Evolutionary conservation across 2,797 vertebrate species (phyloP).

Genomic region (Poeciliopsis infans): DNA sequence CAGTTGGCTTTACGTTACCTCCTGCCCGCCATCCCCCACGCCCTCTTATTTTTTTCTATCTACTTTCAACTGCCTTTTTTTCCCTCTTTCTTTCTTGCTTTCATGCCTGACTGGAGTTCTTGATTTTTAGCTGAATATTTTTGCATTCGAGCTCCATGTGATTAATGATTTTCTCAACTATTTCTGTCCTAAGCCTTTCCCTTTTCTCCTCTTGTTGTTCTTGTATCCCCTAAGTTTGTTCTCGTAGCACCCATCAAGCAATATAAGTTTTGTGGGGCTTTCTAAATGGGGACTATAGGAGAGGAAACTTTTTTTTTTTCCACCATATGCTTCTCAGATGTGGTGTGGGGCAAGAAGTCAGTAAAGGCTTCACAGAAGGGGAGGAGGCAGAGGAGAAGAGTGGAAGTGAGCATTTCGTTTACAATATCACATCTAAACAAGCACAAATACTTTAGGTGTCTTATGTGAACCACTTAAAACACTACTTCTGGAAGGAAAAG

Average conservation of each 20-base stretch:
- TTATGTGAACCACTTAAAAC: conserved; percentile 12
- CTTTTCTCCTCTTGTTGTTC: conserved; percentile 17
- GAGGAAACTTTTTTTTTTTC: conserved; percentile 79
- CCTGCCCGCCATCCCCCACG: conserved; percentile 56
- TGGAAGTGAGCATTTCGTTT: conserved; percentile 22
- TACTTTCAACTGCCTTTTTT: conserved; percentile 33
- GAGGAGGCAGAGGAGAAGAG: conserved; percentile 31
- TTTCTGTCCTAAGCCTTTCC: conserved; percentile 28
- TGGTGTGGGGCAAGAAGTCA: conserved; percentile 63
- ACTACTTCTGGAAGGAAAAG: conserved; percentile 13
- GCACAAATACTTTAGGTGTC: conserved; percentile 44
- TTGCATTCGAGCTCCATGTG: conserved; percentile 24
- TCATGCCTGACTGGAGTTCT: conserved; percentile 33
- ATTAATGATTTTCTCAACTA: conserved; percentile 24
- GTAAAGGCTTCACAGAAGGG: conserved; percentile 40
- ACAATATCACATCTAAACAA: conserved; percentile 42
- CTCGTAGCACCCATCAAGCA: conserved; percentile 52
- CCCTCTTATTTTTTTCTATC: conserved; percentile 49
- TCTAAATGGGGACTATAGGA: conserved; percentile 71
- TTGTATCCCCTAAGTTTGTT: conserved; percentile 17
- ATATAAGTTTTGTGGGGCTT: conserved; percentile 65
- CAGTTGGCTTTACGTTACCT: conserved; percentile 76
- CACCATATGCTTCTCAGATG: conserved; percentile 81
- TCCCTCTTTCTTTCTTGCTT: conserved; percentile 34
- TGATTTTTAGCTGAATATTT: conserved; percentile 36